Base-by-base conservation (phyloP, 2,113 vertebrate species). In the Oreotrochilus melanogaster region DNA sequence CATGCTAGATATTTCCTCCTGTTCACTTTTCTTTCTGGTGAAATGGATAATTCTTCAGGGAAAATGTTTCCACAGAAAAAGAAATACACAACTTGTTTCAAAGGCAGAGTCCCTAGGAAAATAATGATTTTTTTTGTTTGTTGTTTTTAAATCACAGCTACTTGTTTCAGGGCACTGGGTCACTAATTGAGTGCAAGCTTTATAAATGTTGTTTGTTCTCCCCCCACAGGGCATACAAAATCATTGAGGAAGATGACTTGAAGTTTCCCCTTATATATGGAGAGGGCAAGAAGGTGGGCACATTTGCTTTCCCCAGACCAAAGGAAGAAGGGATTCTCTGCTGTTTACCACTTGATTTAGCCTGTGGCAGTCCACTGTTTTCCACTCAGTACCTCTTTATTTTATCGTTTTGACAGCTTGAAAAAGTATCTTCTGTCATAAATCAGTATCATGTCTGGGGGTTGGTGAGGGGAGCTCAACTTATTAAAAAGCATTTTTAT, bases 201-300 rank as follows among this genome's bases (percentile, higher is more conserved):
- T 91, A 67, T 84, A 84, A 95, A 87, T 97, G 74, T 87, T 96
- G 33, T 98, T 97, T 98, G n/a, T 97, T 87, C 89, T 93, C 37
- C 74, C 48, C 95, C 94, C 92, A 88, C 98, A 98, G 98, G 98
- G 98, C 98, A 53, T 99, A 99, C 97, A 99, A 99, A 98, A 98
- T 98, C 95, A 98, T 99, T 84, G 98, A 98, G 90, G 98, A 99
- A 43, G 98, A 98, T 78, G 98, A 98, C 97, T 97, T 98, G 98
- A 98, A 98, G 96, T 98, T 98, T 94, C 98, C 98, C 42, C 97
- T 98, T 70, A 98, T 98, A 96, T 98, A 98, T 11, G 98, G 98
- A 96, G 99, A 99, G 98, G 98, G 99, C 92, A 99, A 99, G 96
- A 99, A 99, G 98, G 98, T 99, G 97, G 95, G 98, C 28, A 50